Conservation (phyloP, 1,140 invertebrate genomes). For the Heliothis subflexa region DNA sequence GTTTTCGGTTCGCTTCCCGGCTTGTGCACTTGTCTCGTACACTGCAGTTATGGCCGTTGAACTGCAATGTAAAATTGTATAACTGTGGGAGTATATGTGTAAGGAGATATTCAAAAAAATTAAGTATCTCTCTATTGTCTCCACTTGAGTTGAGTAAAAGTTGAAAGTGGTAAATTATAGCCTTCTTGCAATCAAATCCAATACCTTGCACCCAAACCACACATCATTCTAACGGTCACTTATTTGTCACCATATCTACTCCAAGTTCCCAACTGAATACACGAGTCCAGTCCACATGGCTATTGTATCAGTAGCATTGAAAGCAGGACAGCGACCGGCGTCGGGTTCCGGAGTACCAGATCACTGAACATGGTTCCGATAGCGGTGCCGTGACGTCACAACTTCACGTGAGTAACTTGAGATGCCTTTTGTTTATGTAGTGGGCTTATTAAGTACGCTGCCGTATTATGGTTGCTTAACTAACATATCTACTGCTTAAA, state of each 20-base stretch:
- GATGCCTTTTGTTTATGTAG: background rate
- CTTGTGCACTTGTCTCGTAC: background rate
- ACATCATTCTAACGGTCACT: too few species aligned
- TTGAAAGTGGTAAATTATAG: too few species aligned
- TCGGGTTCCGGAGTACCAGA: conserved; percentile 30
- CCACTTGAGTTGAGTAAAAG: too few species aligned
- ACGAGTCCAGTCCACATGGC: background rate
- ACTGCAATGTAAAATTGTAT: background rate
- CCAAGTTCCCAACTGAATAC: conserved; percentile 4
- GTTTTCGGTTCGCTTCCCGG: background rate
- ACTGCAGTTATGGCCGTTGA: background rate
- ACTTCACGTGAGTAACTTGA: conserved; percentile 1
- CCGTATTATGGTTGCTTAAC: too few species aligned
- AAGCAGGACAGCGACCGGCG: conserved; percentile 34
- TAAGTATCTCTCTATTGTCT: too few species aligned
- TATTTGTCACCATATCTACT: background rate
- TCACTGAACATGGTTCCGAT: conserved; percentile 28
- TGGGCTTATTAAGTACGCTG: background rate
- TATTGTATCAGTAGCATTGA: conserved; percentile 12
- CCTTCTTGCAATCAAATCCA: too few species aligned
- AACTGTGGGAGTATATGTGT: background rate
- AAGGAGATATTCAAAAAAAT: too few species aligned
- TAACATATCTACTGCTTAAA: too few species aligned
- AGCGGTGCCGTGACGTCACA: conserved; percentile 16
- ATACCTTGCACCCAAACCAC: too few species aligned